Conservation (phyloP, 2,888 invertebrate species). For the Scaptomyza reducta region DNA sequence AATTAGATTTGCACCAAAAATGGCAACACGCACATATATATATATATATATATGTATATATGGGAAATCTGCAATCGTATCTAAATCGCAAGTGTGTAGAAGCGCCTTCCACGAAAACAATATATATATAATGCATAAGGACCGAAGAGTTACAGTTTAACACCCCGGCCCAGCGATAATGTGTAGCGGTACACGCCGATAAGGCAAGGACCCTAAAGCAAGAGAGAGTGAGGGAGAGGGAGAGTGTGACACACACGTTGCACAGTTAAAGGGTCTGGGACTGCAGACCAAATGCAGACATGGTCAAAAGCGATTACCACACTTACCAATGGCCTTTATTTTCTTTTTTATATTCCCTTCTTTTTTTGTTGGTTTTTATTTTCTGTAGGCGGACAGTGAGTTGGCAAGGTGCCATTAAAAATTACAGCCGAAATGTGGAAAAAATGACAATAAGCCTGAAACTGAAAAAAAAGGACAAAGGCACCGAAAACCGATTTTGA, state of each 20-base stretch:
- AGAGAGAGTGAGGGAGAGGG: not conserved
- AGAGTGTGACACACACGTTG: slow-evolving; percentile 75
- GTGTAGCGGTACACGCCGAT: slow-evolving; percentile 62
- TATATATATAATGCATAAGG: not conserved
- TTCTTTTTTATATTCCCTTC: slow-evolving; percentile 6
- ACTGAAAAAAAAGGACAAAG: slow-evolving; percentile 45
- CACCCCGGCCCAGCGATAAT: slow-evolving; percentile 70
- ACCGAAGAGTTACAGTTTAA: slow-evolving; percentile 77
- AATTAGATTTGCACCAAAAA: slow-evolving; percentile 83
- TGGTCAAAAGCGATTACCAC: slow-evolving; percentile 79
- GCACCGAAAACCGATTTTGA: slow-evolving; percentile 72
- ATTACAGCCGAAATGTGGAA: slow-evolving; percentile 72
- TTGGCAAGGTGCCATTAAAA: slow-evolving; percentile 82
- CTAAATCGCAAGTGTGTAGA: slow-evolving; percentile 32
- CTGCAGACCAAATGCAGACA: slow-evolving; percentile 38
- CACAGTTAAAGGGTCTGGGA: slow-evolving; percentile 20
- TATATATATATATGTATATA: slow-evolving; percentile 17
- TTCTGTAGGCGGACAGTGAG: slow-evolving; percentile 75
- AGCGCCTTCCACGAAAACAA: slow-evolving; percentile 69
- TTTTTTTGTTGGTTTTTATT: slow-evolving; percentile 15
- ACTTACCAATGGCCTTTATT: slow-evolving; percentile 52
- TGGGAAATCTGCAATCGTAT: slow-evolving; percentile 26
- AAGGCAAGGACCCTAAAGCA: slow-evolving; percentile 38
- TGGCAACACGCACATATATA: slow-evolving; percentile 42
- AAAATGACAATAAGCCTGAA: slow-evolving; percentile 71